These are phyloP conservation scores for Chaenocephalus aceratus DNA, from an alignment of 2,113 vertebrate species.

Conservation along the genomic window DNA sequence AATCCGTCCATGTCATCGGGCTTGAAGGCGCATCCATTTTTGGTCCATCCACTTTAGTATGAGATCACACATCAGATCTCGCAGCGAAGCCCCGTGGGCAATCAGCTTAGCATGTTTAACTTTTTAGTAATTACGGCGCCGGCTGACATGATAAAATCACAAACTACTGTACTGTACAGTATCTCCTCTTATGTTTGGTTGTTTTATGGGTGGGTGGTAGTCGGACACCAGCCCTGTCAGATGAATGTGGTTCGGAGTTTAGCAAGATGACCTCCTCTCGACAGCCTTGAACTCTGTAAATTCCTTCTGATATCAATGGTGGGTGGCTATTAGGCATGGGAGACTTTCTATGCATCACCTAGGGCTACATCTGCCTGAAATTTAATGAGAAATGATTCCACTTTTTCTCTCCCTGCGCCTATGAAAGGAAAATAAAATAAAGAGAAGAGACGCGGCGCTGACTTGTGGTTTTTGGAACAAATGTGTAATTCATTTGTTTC, in stretches of 20 bases:
- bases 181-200: constrained; percentile 60
- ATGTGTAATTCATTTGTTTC: constrained; percentile 82
- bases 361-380: constrained; percentile 83
- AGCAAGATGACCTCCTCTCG: constrained; percentile 81
- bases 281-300: constrained; percentile 84
- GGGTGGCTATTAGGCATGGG: constrained; percentile 85
- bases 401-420: constrained; percentile 66
- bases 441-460: constrained; percentile 65
- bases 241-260: constrained; percentile 81
- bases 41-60: constrained; percentile 79
- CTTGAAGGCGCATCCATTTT: constrained; percentile 83
- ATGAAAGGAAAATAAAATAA: constrained; percentile 59
- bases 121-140: constrained; percentile 84
- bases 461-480: constrained; percentile 80
- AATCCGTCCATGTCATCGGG: constrained; percentile 82
- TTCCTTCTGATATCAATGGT: constrained; percentile 85
- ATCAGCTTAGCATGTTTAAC: constrained; percentile 82
- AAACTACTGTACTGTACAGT: constrained; percentile 67
- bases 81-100: too few species aligned
- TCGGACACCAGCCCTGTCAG: constrained; percentile 83
- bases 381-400: constrained; percentile 81
- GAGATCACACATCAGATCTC: constrained; percentile 77
- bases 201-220: constrained; percentile 80
- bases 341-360: constrained; percentile 83
- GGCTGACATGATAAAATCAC: constrained; percentile 83